Conservation (phyloP, 2,113 vertebrate species). For the Oryzias celebensis region DNA sequence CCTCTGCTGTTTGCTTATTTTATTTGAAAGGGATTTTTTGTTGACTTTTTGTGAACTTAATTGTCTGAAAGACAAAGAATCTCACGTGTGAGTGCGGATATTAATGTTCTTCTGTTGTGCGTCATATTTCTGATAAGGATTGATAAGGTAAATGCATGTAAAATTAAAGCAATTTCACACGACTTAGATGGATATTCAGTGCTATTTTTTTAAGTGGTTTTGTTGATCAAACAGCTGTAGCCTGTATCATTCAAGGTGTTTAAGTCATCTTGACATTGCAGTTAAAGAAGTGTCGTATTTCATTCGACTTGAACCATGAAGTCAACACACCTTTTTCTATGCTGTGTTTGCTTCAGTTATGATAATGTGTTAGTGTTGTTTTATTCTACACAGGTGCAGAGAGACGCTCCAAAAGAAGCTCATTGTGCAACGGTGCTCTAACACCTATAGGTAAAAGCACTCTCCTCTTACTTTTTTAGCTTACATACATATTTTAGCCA, state of each 20-base stretch:
- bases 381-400: constrained; percentile 63
- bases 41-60: constrained; percentile 19
- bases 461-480: constrained; percentile 15
- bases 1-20: constrained; percentile 14
- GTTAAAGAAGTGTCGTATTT: no score
- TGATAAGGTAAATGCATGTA: constrained; percentile 3
- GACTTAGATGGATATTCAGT: no score
- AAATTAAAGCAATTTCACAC: no score
- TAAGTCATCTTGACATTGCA: no score
- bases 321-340: neutral
- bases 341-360: constrained; percentile 1
- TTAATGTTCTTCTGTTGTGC: constrained; percentile 1
- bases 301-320: no score
- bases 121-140: constrained; percentile 6
- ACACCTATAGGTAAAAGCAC: constrained; percentile 70
- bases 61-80: constrained; percentile 10
- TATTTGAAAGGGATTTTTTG: constrained; percentile 13
- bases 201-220: no score
- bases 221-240: no score
- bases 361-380: constrained; percentile 5
- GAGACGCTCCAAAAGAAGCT: constrained; percentile 40
- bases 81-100: constrained; percentile 2
- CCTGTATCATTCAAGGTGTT: no score
- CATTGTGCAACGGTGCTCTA: constrained; percentile 30
- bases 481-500: constrained; percentile 41